Evolutionary conservation across 1,140 invertebrate genomes (phyloP), one percentile per base, ranked within the genome.

Genomic region (Apolygus lucorum): DNA sequence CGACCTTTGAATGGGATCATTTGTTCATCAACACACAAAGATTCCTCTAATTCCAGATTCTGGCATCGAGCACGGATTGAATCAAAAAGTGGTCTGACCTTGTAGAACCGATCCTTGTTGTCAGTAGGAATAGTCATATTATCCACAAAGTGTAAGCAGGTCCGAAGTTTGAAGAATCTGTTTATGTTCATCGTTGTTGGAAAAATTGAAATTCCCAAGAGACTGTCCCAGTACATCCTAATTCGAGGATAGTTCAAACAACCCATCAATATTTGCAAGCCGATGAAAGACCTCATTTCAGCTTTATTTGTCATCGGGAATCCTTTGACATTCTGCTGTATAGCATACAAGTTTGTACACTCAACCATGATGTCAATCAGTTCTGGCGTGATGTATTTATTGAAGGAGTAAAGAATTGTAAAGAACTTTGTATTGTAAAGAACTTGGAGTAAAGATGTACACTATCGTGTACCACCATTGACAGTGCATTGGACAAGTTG

Each of bases 1-100:
- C 67, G 21, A 2, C 76, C 75, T 67, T 74, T 75, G 71, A 77
- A 77, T 14, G 76, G 72, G 1, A 76, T 68, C 75, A 77, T 77
- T 71, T 77, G 74, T 63, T 76, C 73, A 69, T 77, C 76, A 34
- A 77, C 28, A 17, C 25, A 27, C 2, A 64, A 8, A 27, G 4
- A 29, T 24, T 64, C 22, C 63, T 64, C 63, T 26, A 64, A 64
- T 0, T 71, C 17, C 69, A 75, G 73, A 25, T 70, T 68, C 24
- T 34, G 21, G 17, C 59, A 28, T n/a, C 62, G 68, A 14, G 42
- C n/a, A n/a, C 34, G 34, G 68, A 29, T 71, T 4, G 17, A 54
- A 17, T 64, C 63, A 28, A 25, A 64, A 11, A 64, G 26, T 27
- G 63, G 25, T 11, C 63, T 24, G 25, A 64, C 63, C 27, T 64